phyloP scores from a whole-genome alignment of 2,888 invertebrate genomes.

The Gastracanthus pulcherrimus region DNA sequence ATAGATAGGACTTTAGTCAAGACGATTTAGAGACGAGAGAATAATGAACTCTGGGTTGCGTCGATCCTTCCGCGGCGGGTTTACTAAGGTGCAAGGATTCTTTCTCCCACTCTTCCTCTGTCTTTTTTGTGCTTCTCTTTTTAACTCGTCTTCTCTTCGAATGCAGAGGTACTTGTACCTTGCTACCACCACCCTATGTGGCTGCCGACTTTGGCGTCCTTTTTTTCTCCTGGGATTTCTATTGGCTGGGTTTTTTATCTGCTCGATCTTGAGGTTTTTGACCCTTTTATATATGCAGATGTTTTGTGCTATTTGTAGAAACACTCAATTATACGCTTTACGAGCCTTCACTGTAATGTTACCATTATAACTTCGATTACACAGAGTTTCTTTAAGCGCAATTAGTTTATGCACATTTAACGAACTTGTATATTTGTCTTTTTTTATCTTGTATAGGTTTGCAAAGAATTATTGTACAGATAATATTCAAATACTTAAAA shows the following conservation, averaged over 20 bases:
- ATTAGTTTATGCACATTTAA: too few relatives aligned
- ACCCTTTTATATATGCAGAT: conserved; percentile 16
- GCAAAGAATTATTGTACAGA: too few relatives aligned
- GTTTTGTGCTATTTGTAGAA: conserved; percentile 40
- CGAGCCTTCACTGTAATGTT: conserved; percentile 23
- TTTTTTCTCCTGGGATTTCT: conserved; percentile 45
- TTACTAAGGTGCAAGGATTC: conserved; percentile 60
- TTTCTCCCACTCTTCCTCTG: conserved; percentile 24
- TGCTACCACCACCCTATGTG: conserved; percentile 31
- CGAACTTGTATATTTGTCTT: too few relatives aligned
- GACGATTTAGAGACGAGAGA: conserved; percentile 64
- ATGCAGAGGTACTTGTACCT: conserved; percentile 13
- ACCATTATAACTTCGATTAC: conserved; percentile 12
- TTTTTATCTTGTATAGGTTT: too few relatives aligned
- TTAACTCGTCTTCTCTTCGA: conserved; percentile 24
- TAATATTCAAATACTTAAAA: too few relatives aligned
- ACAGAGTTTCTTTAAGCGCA: not conserved
- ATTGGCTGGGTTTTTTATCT: conserved; percentile 46
- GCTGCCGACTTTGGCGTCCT: conserved; percentile 19
- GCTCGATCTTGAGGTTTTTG: conserved; percentile 22
- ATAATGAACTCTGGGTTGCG: conserved; percentile 70
- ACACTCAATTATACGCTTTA: conserved; percentile 40
- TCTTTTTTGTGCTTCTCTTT: conserved; percentile 49
- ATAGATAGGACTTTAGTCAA: conserved; percentile 63
- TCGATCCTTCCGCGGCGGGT: conserved; percentile 63